These are phyloP conservation scores for Odontamblyopus rebecca DNA, from an alignment of 2,797 vertebrate genomes.

Conservation along the genomic window DNA sequence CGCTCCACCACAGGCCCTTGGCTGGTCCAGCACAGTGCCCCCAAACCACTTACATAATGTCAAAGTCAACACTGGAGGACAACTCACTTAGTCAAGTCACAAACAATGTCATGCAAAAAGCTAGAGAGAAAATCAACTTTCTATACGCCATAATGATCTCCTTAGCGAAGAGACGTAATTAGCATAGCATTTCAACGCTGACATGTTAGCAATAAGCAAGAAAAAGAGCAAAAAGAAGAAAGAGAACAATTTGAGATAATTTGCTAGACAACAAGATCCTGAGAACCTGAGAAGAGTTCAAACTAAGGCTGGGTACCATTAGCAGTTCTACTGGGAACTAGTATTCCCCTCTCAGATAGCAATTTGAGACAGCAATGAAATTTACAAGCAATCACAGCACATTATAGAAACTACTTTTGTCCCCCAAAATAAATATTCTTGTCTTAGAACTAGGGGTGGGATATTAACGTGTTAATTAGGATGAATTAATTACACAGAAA, in stretches of 20 bases:
- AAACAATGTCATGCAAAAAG: slow-evolving; percentile 28
- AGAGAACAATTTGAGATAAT: neutral
- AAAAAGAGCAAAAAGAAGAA: too few relatives aligned
- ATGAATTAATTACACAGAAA: too few relatives aligned
- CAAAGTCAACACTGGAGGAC: slow-evolving; percentile 29
- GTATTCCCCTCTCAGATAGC: too few relatives aligned
- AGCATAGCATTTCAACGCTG: neutral
- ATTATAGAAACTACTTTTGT: neutral
- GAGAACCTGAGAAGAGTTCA: neutral
- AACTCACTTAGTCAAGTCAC: slow-evolving; percentile 14
- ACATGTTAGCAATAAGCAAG: neutral
- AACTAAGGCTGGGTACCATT: neutral
- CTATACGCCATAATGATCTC: slow-evolving; percentile 15
- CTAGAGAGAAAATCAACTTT: slow-evolving; percentile 19
- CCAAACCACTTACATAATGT: slow-evolving; percentile 34
- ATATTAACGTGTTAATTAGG: too few relatives aligned
- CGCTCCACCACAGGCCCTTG: slow-evolving; percentile 42
- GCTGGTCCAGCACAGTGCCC: slow-evolving; percentile 37
- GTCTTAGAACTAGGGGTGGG: neutral
- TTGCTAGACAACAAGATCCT: neutral
- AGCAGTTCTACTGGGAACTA: neutral
- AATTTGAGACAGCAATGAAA: neutral
- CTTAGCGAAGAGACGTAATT: neutral
- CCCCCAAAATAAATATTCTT: neutral
- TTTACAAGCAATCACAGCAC: neutral